phyloP scores from a whole-genome alignment of 2,113 vertebrate genomes.

The Tauraco erythrolophus region DNA sequence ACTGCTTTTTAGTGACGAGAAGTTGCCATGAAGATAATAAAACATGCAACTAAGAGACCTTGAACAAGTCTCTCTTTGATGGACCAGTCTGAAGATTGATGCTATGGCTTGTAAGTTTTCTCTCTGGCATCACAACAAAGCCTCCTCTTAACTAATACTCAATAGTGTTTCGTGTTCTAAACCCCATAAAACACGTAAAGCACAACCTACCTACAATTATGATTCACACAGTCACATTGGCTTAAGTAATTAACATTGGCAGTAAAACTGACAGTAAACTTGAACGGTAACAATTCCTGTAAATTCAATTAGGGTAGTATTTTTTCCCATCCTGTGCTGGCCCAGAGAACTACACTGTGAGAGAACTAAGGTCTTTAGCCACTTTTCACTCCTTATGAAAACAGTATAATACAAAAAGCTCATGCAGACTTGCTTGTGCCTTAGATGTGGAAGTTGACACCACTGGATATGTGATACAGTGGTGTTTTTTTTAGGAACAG shows the following conservation, averaged over 20 bases:
- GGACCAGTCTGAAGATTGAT: background rate
- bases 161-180: background rate
- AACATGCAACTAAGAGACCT: background rate
- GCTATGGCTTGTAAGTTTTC: fast-evolving
- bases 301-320: background rate
- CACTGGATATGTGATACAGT: background rate
- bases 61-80: background rate
- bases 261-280: background rate
- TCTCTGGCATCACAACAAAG: background rate
- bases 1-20: background rate
- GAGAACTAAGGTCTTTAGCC: background rate
- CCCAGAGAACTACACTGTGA: background rate
- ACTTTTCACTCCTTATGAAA: background rate
- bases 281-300: background rate
- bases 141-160: background rate
- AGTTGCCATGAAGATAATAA: background rate
- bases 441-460: background rate
- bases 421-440: background rate
- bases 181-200: background rate
- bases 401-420: background rate
- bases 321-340: background rate
- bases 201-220: background rate
- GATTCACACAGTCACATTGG: background rate
- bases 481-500: background rate
- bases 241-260: background rate